Conservation (phyloP, 2,113 vertebrate genomes). For the Tenrec ecaudatus region DNA sequence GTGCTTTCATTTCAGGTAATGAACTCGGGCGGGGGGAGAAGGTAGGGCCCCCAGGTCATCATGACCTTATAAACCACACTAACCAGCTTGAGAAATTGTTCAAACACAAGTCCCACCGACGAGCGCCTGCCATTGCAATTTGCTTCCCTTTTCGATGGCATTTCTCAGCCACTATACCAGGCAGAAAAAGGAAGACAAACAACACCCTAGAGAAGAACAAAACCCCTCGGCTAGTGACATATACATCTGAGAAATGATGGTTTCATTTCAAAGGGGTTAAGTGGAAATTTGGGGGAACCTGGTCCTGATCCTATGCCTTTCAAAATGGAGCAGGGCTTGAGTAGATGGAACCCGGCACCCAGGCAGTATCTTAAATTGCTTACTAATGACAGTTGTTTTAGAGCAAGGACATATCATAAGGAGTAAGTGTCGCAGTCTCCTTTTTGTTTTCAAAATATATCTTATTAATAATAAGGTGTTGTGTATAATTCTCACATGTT, state of each 20-base stretch:
- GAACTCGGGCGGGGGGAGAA: neutral
- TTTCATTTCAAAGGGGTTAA: conserved; percentile 54
- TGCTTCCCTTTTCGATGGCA: conserved; percentile 58
- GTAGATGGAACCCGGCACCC: neutral
- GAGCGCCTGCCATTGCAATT: conserved; percentile 50
- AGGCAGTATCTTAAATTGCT: conserved; percentile 14
- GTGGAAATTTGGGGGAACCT: conserved; percentile 27
- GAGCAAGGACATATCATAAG: neutral
- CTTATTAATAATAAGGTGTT: neutral
- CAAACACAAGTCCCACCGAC: neutral
- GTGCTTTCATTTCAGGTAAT: conserved; percentile 94
- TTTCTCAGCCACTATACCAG: conserved; percentile 51
- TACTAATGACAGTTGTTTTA: neutral
- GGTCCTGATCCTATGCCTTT: neutral
- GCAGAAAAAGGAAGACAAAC: neutral
- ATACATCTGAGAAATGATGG: conserved; percentile 46
- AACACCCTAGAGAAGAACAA: neutral
- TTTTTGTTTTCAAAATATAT: neutral
- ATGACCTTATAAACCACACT: neutral
- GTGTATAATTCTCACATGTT: neutral
- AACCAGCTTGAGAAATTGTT: conserved; percentile 9
- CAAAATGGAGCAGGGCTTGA: conserved; percentile 34
- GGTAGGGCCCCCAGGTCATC: neutral
- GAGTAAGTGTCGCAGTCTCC: conserved; percentile 2
- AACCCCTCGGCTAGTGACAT: neutral